Conservation (phyloP, 2,797 vertebrate genomes). For the Hapalemur alaotrensis region DNA sequence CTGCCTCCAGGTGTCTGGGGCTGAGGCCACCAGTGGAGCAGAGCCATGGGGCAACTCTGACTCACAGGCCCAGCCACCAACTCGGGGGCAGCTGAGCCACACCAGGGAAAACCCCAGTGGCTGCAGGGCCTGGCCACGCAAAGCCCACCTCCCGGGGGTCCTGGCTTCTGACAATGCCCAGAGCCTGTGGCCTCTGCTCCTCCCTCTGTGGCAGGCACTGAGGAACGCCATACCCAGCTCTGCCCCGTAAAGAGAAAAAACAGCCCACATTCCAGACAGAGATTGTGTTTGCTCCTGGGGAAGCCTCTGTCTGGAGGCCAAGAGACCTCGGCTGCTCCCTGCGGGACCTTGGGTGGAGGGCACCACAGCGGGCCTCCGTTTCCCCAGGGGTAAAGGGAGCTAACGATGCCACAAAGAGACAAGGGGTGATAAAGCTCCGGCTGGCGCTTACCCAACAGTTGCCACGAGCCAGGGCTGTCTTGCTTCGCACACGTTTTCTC, state of each 20-base stretch:
- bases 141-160: neutral
- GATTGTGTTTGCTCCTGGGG: neutral
- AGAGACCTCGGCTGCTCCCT: neutral
- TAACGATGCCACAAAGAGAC: neutral
- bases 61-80: slow-evolving; percentile 31
- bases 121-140: neutral
- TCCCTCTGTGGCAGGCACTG: neutral
- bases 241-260: neutral
- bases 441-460: no score
- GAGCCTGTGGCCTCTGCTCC: neutral
- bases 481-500: neutral
- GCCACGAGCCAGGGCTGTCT: neutral
- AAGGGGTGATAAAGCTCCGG: fast-evolving
- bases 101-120: neutral
- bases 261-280: neutral
- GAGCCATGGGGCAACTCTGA: neutral
- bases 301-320: neutral
- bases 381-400: neutral
- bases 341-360: neutral
- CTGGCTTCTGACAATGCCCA: neutral
- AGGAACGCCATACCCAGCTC: neutral
- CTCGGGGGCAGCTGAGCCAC: slow-evolving; percentile 31
- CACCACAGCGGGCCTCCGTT: neutral
- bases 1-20: neutral
- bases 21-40: neutral